Conservation (phyloP, 2,888 invertebrate species). For the Drosophila cognata region DNA sequence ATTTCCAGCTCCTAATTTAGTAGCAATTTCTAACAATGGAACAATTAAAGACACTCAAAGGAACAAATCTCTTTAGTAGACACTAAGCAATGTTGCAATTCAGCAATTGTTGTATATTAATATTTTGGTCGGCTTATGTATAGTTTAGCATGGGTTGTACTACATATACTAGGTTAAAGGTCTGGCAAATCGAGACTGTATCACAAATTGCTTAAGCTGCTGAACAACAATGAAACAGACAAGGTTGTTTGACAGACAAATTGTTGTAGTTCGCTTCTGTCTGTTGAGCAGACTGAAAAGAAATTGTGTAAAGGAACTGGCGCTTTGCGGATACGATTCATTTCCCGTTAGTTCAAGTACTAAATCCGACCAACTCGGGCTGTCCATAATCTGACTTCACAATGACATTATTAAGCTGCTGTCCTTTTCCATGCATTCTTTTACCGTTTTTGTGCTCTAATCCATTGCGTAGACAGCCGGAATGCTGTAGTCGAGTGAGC, state of each 20-base stretch:
- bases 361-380: neutral
- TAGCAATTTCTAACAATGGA: conserved; percentile 8
- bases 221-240: neutral
- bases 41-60: conserved; percentile 16
- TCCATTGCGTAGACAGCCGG: neutral
- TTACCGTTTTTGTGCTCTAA: neutral
- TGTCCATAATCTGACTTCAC: neutral
- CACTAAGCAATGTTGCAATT: neutral
- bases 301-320: conserved; percentile 5
- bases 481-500: neutral
- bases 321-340: conserved; percentile 10
- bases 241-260: neutral
- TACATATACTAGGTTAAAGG: neutral
- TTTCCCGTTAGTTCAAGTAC: neutral
- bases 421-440: neutral
- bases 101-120: neutral
- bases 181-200: neutral
- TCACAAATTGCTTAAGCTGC: neutral
- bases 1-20: neutral
- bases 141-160: neutral
- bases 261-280: neutral
- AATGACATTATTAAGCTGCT: neutral
- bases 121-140: neutral
- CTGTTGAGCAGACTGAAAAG: neutral
- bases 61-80: neutral